Evolutionary conservation across 2,888 invertebrate genomes (phyloP).

Genomic region (Aspidapion aeneum): DNA sequence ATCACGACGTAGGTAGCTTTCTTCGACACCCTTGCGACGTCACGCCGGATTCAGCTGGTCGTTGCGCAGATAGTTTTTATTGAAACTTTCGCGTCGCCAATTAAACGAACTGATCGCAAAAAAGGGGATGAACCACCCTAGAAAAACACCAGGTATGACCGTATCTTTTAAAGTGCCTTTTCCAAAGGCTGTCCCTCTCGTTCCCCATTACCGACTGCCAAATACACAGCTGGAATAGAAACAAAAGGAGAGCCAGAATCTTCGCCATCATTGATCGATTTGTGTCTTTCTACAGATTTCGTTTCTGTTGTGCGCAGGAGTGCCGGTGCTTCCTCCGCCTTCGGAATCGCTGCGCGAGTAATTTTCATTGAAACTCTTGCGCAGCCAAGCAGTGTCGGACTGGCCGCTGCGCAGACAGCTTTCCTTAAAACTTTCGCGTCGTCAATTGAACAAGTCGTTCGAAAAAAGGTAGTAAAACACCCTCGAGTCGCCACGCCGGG

Average conservation of each 20-base stretch:
- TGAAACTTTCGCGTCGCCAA: too few relatives aligned
- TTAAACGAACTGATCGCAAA: too few relatives aligned
- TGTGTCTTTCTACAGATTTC: constrained; percentile 7
- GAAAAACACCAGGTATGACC: too few relatives aligned
- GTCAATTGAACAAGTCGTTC: constrained; percentile 14
- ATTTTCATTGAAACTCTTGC: constrained; percentile 47
- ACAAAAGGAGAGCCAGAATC: constrained; percentile 50
- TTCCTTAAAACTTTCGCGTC: constrained; percentile 20
- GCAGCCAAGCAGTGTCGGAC: constrained; percentile 18
- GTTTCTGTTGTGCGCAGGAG: not conserved
- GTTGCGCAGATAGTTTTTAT: constrained; percentile 17
- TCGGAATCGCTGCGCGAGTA: constrained; percentile 36
- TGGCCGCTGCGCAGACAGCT: constrained; percentile 16
- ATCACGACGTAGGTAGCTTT: constrained; percentile 42
- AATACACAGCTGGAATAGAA: constrained; percentile 52
- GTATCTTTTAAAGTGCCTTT: constrained; percentile 52
- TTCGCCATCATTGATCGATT: constrained; percentile 40
- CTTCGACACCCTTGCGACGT: constrained; percentile 44
- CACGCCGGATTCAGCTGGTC: constrained; percentile 18
- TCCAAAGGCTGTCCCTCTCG: constrained; percentile 57
- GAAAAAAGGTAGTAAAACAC: too few relatives aligned
- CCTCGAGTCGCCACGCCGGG: too few relatives aligned
- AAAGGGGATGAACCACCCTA: too few relatives aligned
- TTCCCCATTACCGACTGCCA: constrained; percentile 49
- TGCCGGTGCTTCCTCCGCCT: constrained; percentile 8